Conservation (phyloP, 2,797 vertebrate species). For the Eutrigla gurnardus region DNA sequence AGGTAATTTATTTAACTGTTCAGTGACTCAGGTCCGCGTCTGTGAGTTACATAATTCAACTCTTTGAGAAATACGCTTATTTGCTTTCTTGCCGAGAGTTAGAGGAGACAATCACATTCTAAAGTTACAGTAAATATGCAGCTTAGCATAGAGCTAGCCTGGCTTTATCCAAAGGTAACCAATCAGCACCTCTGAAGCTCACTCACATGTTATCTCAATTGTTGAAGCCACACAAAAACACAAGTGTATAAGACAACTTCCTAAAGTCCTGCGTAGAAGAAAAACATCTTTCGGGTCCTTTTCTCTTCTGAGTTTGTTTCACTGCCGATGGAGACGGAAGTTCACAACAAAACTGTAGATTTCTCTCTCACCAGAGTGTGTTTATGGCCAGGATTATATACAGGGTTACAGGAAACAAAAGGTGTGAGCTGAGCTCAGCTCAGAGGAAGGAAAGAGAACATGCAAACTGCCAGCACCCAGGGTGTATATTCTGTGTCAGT, state of each 20-base stretch:
- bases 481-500: neutral
- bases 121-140: neutral
- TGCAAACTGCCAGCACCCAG: neutral
- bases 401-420: conserved; percentile 1
- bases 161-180: neutral
- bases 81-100: neutral
- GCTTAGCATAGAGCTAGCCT: neutral
- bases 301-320: no score
- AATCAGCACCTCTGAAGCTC: neutral
- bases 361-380: neutral
- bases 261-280: neutral
- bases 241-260: neutral
- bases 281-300: neutral
- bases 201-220: neutral
- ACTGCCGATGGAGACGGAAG: neutral
- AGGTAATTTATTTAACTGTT: conserved; percentile 80
- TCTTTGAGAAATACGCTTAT: neutral
- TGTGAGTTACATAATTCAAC: neutral
- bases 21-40: neutral
- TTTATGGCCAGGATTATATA: neutral
- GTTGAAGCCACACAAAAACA: no score
- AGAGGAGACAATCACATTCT: neutral
- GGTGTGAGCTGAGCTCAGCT: neutral
- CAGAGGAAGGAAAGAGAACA: neutral
- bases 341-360: neutral